Evolutionary conservation across 2,797 vertebrate species (phyloP), one percentile per base, ranked within the genome.

Genomic region (Adrianichthys oophorus): DNA sequence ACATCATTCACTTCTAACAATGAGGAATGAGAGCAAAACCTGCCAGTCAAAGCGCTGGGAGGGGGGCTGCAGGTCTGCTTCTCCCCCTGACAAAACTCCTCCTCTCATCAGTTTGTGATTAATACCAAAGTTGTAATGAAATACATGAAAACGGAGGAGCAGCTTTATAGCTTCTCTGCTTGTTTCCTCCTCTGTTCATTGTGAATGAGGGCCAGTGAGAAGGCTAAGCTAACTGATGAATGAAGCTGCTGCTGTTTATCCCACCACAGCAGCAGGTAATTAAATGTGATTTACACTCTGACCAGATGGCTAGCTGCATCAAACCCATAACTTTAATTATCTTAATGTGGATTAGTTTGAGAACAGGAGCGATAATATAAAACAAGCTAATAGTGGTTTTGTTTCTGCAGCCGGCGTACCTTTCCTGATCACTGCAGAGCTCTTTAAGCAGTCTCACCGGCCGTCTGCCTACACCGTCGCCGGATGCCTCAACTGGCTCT

Each of bases 401-500:
- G 16, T 48, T 29, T 60, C 26, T 3, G 1, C 53, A 96, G 95
- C 95, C 0, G 95, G 95, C 0, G 85, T 97, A 7, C 92, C 95
- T 1, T 95, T 96, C 86, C 87, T 97, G 65, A 92, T 97, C 90
- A 96, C 94, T 0, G 94, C 93, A 0, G 95, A 97, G 86, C 92
- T 97, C 68, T 97, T 97, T 78, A 95, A 74, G 16, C 95, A 97
- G 86, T 95, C 95, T 0, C 93, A 95, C 71, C 89, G 95, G 4
- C 92, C 95, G 0, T 90, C 95, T 0, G 95, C 95, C 50, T 97
- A 94, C 85, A 94, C 92, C 0, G 83, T 96, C 3, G 95, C 92
- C 0, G 95, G 95, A 0, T 92, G 91, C 19, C 92, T 97, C 72
- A 96, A 95, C 88, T 97, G 95, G 95, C 18, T 95, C 62, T 96